Conservation (phyloP, 2,113 vertebrate genomes). For the Gallinago paraguaiae region DNA sequence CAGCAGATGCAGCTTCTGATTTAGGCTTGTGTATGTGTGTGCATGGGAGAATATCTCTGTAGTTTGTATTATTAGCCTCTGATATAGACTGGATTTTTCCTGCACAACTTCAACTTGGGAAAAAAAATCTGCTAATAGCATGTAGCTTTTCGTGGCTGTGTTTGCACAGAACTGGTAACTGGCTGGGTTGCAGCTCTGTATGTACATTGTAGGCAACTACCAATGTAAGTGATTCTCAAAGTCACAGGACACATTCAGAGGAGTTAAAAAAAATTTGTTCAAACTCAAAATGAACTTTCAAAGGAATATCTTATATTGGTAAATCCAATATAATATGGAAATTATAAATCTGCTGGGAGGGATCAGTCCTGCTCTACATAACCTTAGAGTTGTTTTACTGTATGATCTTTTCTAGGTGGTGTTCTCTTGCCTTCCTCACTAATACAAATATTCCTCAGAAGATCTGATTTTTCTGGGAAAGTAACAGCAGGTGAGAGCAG, state of each 20-base stretch:
- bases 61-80: background rate
- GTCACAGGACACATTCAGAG: background rate
- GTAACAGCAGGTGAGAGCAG: background rate
- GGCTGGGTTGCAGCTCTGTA: background rate
- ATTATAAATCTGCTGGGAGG: background rate
- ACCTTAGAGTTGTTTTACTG: background rate
- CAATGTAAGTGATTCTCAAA: background rate
- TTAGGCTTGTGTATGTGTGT: background rate
- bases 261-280: background rate
- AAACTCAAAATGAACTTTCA: background rate
- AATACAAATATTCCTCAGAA: background rate
- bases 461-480: background rate
- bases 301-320: background rate
- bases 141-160: background rate
- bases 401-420: background rate
- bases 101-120: background rate
- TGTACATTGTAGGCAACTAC: background rate
- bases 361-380: background rate
- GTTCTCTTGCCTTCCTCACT: background rate
- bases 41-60: fast-evolving
- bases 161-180: background rate
- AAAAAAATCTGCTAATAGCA: background rate
- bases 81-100: background rate
- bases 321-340: background rate
- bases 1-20: background rate